Evolutionary conservation across 2,888 invertebrate genomes (phyloP).

Genomic region (Acrobasis suavella): DNA sequence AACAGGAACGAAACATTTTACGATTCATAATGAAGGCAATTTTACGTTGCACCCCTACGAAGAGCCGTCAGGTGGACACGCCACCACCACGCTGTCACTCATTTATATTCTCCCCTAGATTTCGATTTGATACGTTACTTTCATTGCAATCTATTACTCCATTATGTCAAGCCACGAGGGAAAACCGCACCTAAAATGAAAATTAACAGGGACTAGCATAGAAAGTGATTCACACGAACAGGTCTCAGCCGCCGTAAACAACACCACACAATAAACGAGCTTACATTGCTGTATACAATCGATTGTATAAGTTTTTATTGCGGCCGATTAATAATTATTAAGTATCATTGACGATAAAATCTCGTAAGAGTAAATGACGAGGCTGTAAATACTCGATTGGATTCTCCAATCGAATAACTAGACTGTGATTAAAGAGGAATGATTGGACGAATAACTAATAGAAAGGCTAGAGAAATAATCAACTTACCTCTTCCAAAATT

Average conservation of each 20-base stretch:
- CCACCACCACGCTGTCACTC: conserved; percentile 40
- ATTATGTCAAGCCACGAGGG: conserved; percentile 43
- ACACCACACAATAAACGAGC: neutral
- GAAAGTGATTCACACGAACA: conserved; percentile 35
- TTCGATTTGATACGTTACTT: conserved; percentile 50
- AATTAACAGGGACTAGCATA: conserved; percentile 35
- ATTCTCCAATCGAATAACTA: neutral
- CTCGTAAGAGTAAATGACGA: conserved; percentile 25
- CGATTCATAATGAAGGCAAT: neutral
- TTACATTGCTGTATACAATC: conserved; percentile 11
- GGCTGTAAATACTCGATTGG: conserved; percentile 11
- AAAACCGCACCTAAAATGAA: conserved; percentile 48
- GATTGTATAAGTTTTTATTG: conserved; percentile 18
- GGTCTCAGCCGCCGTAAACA: conserved; percentile 11
- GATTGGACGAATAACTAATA: neutral
- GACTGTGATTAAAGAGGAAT: neutral
- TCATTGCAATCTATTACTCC: conserved; percentile 45
- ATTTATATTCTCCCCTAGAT: conserved; percentile 57
- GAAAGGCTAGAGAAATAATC: neutral
- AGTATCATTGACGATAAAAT: conserved; percentile 32
- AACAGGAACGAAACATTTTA: conserved; percentile 34
- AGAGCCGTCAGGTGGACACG: conserved; percentile 55
- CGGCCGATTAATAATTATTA: conserved; percentile 21
- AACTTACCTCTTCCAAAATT: conserved; percentile 85
- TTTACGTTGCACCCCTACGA: conserved; percentile 32